phyloP scores from a whole-genome alignment of 1,140 invertebrate genomes.

The Adoxophyes honmai region DNA sequence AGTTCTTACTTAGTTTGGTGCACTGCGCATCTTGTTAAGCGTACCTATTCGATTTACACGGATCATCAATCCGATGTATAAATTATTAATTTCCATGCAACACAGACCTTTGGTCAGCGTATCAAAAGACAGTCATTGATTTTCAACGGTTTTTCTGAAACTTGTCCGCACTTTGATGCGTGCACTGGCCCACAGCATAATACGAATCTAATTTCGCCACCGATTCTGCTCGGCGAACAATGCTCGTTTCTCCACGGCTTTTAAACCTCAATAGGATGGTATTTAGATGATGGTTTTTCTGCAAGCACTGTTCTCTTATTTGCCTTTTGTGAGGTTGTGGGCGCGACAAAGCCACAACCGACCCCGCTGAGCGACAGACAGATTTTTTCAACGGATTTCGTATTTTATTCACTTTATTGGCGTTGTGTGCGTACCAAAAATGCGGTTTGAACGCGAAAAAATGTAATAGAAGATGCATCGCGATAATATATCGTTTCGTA shows the following conservation, averaged over 20 bases:
- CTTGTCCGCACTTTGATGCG: not conserved
- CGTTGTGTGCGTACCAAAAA: conserved; percentile 43
- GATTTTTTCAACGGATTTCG: conserved; percentile 65
- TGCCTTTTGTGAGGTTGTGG: conserved; percentile 71
- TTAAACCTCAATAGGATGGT: conserved; percentile 71
- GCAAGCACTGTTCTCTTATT: conserved; percentile 69
- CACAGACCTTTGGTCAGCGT: not conserved
- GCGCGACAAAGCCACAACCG: conserved; percentile 74
- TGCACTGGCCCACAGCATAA: conserved; percentile 42
- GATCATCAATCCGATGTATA: too few species aligned
- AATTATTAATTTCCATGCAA: too few species aligned
- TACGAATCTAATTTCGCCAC: conserved; percentile 73
- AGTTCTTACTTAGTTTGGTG: too few species aligned
- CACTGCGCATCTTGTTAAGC: too few species aligned
- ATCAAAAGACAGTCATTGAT: conserved; percentile 17
- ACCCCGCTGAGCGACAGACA: conserved; percentile 62
- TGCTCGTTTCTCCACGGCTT: conserved; percentile 64
- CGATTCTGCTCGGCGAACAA: conserved; percentile 62
- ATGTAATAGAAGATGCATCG: conserved; percentile 59
- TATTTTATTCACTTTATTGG: conserved; percentile 73
- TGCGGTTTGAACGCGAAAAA: conserved; percentile 40
- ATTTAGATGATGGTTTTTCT: conserved; percentile 73
- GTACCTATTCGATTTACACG: too few species aligned
- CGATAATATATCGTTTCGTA: conserved; percentile 62
- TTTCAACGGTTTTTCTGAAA: conserved; percentile 33